phyloP scores from a whole-genome alignment of 2,113 vertebrate genomes.

The Varanus komodoensis region DNA sequence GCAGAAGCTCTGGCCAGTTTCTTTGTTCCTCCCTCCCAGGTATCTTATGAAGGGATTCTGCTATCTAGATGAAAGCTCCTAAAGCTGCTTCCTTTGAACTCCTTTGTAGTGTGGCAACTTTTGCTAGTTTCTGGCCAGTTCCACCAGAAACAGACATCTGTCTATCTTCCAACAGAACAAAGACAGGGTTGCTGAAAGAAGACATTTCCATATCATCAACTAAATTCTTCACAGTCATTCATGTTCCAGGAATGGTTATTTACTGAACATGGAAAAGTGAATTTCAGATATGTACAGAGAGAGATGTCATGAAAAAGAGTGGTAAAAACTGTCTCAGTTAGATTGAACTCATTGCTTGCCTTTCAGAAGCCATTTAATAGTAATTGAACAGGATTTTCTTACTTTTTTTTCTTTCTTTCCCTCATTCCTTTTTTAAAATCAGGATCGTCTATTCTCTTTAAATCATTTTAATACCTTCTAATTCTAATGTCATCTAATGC shows the following conservation, averaged over 20 bases:
- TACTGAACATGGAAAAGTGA: not conserved
- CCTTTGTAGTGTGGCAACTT: too few relatives aligned
- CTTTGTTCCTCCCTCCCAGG: too few relatives aligned
- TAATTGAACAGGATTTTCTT: not conserved
- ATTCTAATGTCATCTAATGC: not conserved
- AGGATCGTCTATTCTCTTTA: not conserved
- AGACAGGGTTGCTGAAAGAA: not conserved
- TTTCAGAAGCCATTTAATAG: not conserved
- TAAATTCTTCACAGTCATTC: not conserved
- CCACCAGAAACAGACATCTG: not conserved
- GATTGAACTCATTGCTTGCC: not conserved
- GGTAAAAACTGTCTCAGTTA: not conserved
- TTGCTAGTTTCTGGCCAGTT: not conserved
- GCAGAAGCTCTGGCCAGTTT: too few relatives aligned
- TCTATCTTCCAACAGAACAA: not conserved
- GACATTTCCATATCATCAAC: not conserved
- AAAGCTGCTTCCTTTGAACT: not conserved
- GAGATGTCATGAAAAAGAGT: not conserved
- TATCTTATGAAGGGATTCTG: too few relatives aligned
- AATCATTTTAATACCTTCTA: not conserved
- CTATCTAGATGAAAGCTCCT: not conserved
- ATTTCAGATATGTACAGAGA: not conserved
- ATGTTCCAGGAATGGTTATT: not conserved
- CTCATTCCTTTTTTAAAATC: not conserved
- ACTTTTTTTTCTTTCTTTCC: too few relatives aligned